Evolutionary conservation across 2,797 vertebrate genomes (phyloP), one percentile per base, ranked within the genome.

Genomic region (Dendrocincla fuliginosa): DNA sequence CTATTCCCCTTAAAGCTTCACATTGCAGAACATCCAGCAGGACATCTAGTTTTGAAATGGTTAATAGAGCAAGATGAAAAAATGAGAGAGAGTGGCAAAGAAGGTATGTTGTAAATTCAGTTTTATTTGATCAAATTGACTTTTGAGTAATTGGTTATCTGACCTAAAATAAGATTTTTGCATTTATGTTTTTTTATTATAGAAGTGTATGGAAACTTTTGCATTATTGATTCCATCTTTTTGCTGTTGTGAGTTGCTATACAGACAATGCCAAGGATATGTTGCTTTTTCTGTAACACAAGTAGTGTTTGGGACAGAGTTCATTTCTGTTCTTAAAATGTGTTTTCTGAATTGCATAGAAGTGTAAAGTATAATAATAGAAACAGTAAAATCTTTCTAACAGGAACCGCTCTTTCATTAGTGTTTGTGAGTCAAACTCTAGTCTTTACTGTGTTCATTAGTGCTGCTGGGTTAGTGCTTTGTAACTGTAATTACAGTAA

Each of bases 31-130:
- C 99, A 99, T 96, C 99, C 99, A 4, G 99, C 99, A 20, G 99
- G 99, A 90, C 99, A 99, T 96, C 97, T 99, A 44, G 99, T 99
- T 94, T 98, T 99, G 90, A 99, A 99, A 68, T 99, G 99, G 99
- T 97, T 99, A 90, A 98, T 99, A 69, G 98, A 99, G 82, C 99
- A 99, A 98, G 99, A 99, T 94, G 94, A 97, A 91, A 98, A 98
- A 96, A 97, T 98, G 97, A 98, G 89, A 94, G 97, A 98, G 84
- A 96, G 92, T 5, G 98, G 97, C 67, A 99, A 98, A 97, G 97
- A 99, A 98, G 99, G 99, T 99, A 98, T 47, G 97, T 87, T 60
- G 83, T 57, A 70, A 65, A 60, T 77, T 47, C 41, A 55, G 33
- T 30, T 83, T 79, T 44, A 50, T 56, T 84, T 78, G 56, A 13